These are phyloP conservation scores for Sebastes vulpes DNA, from an alignment of 2,797 vertebrate genomes.

Conservation along the genomic window DNA sequence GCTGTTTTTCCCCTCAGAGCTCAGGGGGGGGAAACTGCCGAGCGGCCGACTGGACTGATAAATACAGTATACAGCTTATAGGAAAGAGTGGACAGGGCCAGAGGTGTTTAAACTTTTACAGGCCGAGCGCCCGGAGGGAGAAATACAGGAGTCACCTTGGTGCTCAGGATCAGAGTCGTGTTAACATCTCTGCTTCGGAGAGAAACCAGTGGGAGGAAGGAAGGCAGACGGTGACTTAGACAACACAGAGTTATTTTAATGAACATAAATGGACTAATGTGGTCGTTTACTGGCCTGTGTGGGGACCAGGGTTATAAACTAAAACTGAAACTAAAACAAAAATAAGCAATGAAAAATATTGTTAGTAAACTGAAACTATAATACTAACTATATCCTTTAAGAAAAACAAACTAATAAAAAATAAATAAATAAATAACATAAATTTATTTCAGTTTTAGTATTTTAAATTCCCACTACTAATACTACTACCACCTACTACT, in stretches of 20 bases:
- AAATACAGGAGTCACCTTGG: conserved; percentile 34
- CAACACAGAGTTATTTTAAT: neutral
- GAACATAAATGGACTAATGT: neutral
- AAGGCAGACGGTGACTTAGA: neutral
- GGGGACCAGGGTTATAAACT: neutral
- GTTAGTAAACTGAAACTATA: neutral
- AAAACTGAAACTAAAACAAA: neutral
- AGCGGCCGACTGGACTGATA: conserved; percentile 42
- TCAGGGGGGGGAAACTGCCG: conserved; percentile 1
- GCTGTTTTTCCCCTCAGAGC: conserved; percentile 18
- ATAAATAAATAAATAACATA: too few relatives aligned
- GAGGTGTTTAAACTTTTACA: conserved; percentile 42
- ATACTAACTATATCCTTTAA: too few relatives aligned
- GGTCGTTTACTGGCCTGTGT: neutral
- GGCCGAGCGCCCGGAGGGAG: conserved; percentile 11
- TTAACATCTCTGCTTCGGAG: conserved; percentile 7
- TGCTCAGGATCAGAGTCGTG: conserved; percentile 12
- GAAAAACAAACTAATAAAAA: too few relatives aligned
- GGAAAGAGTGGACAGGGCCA: conserved; percentile 18
- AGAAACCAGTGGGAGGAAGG: neutral
- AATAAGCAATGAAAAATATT: neutral
- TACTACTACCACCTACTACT: too few relatives aligned
- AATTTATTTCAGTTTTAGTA: too few relatives aligned
- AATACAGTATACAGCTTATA: conserved; percentile 32
- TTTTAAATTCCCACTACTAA: too few relatives aligned